Evolutionary conservation across 2,113 vertebrate genomes (phyloP).

Genomic region (sheep (Ovis aries)): DNA sequence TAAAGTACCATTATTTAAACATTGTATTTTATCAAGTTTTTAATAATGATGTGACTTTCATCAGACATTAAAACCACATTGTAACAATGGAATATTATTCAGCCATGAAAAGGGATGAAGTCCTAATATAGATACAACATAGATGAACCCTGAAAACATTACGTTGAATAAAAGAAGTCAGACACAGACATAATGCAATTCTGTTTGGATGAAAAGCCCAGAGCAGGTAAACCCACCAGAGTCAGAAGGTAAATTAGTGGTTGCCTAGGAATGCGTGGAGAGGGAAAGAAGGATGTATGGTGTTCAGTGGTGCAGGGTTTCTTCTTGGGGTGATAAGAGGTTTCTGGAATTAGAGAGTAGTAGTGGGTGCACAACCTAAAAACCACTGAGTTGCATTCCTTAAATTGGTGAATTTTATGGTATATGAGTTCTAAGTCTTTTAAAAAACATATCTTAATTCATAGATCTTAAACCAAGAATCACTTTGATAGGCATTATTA

Average conservation of each 20-base stretch:
- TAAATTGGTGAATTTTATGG: not conserved
- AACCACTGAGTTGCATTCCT: not conserved
- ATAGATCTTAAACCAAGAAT: not conserved
- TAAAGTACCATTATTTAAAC: not conserved
- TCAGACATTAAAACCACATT: not conserved
- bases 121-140: not conserved
- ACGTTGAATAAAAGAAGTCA: not conserved
- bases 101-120: not conserved
- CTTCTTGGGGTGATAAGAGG: not conserved
- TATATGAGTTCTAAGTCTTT: not conserved
- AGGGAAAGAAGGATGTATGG: not conserved
- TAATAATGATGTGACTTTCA: not conserved
- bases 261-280: not conserved
- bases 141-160: not conserved
- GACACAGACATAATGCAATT: not conserved
- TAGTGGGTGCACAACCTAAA: not conserved
- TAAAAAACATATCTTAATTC: not conserved
- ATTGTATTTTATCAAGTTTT: not conserved
- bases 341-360: not conserved
- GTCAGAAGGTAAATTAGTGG: not conserved
- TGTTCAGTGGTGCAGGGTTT: not conserved
- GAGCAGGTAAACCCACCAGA: not conserved
- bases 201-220: not conserved
- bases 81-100: not conserved
- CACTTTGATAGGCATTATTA: not conserved